phyloP scores from a whole-genome alignment of 2,113 vertebrate genomes.

The Paramisgurnus dabryanus region DNA sequence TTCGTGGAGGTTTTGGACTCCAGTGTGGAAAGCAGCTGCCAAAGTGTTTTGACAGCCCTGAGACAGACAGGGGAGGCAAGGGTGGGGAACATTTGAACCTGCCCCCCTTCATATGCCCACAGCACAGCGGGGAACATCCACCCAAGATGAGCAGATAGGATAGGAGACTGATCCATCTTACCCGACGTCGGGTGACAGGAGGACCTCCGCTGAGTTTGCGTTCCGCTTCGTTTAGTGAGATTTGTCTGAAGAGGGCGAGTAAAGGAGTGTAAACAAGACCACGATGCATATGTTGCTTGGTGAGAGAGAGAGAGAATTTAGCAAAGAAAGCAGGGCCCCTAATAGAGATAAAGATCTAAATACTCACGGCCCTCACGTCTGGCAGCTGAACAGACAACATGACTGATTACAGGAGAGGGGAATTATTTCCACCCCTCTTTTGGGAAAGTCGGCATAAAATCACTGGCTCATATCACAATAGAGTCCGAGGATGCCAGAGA shows the following conservation, averaged over 20 bases:
- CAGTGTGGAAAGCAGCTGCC: constrained; percentile 47
- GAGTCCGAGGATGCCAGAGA: constrained; percentile 19
- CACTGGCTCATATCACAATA: constrained; percentile 36
- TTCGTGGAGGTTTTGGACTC: constrained; percentile 30
- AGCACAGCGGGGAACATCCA: constrained; percentile 43
- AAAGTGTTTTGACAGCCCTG: constrained; percentile 45
- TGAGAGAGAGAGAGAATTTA: constrained; percentile 21
- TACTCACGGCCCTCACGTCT: constrained; percentile 22
- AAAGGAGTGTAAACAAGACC: constrained; percentile 35
- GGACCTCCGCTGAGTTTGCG: constrained; percentile 43
- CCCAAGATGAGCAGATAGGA: constrained; percentile 48
- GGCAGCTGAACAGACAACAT: constrained; percentile 51
- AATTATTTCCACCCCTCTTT: constrained; percentile 3
- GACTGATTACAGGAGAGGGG: constrained; percentile 34
- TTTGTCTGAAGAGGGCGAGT: constrained; percentile 41
- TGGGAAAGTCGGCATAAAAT: constrained; percentile 27
- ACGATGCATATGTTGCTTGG: neutral
- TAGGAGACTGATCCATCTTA: constrained; percentile 44
- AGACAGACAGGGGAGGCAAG: constrained; percentile 13
- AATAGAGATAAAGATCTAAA: constrained; percentile 44
- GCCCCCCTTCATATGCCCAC: constrained; percentile 30
- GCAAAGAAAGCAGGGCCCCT: constrained; percentile 18
- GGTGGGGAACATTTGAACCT: constrained; percentile 1
- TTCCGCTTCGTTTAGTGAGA: constrained; percentile 38
- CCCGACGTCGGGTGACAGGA: constrained; percentile 42